A percentile compares a stretch with the other conserved stretches of the same genome.
These are phyloP conservation scores for Synanthedon tipuliformis DNA, from an alignment of 2,888 invertebrate genomes.

Conservation along the genomic window DNA sequence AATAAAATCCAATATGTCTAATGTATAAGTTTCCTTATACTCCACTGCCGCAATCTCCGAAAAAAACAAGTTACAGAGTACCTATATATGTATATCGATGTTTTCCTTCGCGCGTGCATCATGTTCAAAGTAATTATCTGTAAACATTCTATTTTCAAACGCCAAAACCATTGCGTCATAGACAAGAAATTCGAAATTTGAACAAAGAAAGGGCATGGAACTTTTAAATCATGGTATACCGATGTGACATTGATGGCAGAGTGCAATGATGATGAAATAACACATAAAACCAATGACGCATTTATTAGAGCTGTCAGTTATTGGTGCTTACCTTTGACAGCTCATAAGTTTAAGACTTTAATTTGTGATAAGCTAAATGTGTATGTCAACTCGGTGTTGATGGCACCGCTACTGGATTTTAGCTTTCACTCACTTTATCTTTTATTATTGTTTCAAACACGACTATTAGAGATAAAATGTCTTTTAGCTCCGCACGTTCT, in stretches of 20 bases:
- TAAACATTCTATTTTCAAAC: slow-evolving; percentile 18
- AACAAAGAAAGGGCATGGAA: slow-evolving; percentile 68
- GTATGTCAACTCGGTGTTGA: slow-evolving; percentile 25
- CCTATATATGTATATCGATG: slow-evolving; percentile 24
- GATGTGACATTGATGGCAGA: slow-evolving; percentile 49
- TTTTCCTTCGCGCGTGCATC: background rate
- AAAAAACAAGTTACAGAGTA: too few species aligned
- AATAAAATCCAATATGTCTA: too few species aligned
- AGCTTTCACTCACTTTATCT: slow-evolving; percentile 34
- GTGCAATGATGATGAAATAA: slow-evolving; percentile 30
- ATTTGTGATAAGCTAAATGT: slow-evolving; percentile 64
- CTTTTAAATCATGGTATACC: slow-evolving; percentile 59
- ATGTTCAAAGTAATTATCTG: slow-evolving; percentile 2
- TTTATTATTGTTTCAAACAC: background rate
- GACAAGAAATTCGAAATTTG: slow-evolving; percentile 27
- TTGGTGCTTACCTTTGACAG: slow-evolving; percentile 51
- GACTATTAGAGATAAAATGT: background rate
- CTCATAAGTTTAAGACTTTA: slow-evolving; percentile 55
- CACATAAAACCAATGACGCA: slow-evolving; percentile 55
- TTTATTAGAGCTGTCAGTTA: slow-evolving; percentile 60
- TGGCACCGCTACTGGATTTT: slow-evolving; percentile 49
- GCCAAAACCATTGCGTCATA: slow-evolving; percentile 19
- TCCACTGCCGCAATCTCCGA: too few species aligned
- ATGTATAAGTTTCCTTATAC: too few species aligned
- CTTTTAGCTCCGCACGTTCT: too few species aligned